These are phyloP conservation scores for Halyomorpha halys DNA, from an alignment of 1,140 invertebrate genomes.

Conservation along the genomic window DNA sequence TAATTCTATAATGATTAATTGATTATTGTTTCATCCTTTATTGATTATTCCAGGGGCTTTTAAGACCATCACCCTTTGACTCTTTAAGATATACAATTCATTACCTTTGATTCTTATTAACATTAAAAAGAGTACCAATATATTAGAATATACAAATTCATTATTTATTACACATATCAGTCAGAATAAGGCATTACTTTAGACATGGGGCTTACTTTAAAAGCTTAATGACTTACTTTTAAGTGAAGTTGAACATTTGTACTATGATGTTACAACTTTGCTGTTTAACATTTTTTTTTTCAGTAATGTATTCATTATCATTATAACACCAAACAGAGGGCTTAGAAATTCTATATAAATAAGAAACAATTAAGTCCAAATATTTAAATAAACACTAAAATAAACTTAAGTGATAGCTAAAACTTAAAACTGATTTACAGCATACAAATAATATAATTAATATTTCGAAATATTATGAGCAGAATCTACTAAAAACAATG, in stretches of 20 bases:
- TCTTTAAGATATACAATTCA: constrained; percentile 10
- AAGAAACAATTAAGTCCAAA: too few relatives aligned
- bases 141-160: background rate
- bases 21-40: constrained; percentile 8
- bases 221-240: background rate
- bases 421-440: too few relatives aligned
- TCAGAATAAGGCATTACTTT: constrained; percentile 7
- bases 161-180: constrained; percentile 1
- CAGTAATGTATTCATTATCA: background rate
- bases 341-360: background rate
- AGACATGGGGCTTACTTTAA: background rate
- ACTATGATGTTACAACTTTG: background rate
- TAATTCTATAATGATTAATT: constrained; percentile 13
- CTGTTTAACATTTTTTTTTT: too few relatives aligned
- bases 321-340: background rate
- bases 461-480: too few relatives aligned
- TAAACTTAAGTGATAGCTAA: too few relatives aligned
- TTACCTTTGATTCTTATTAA: background rate
- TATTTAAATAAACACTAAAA: too few relatives aligned
- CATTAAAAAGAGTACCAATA: background rate
- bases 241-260: background rate
- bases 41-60: constrained; percentile 3
- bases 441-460: too few relatives aligned
- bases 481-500: too few relatives aligned
- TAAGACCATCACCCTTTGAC: constrained; percentile 12